phyloP scores from a whole-genome alignment of 1,140 invertebrate genomes.

The Drosophila mojavensis region DNA sequence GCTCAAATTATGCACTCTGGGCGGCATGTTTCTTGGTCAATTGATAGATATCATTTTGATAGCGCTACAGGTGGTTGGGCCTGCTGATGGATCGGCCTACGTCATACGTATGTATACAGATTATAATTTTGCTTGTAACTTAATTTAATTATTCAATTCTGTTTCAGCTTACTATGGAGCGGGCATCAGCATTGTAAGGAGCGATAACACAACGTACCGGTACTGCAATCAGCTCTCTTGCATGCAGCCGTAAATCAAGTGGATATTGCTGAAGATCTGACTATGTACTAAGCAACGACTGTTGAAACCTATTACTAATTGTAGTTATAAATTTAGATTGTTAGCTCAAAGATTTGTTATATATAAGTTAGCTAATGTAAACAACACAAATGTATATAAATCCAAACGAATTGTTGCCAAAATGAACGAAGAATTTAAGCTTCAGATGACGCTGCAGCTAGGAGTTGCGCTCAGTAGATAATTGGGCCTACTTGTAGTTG shows the following conservation, averaged over 20 bases:
- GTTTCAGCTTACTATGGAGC: constrained; percentile 95
- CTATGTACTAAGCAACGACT: constrained; percentile 66
- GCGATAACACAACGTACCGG: constrained; percentile 94
- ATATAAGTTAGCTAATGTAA: constrained; percentile 31
- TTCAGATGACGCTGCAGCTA: no score
- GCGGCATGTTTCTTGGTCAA: constrained; percentile 98
- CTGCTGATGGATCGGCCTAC: constrained; percentile 98
- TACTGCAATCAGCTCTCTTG: constrained; percentile 84
- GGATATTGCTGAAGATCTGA: constrained; percentile 43
- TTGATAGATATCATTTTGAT: constrained; percentile 97
- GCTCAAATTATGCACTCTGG: constrained; percentile 97
- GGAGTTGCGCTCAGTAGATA: constrained; percentile 21
- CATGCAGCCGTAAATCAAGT: constrained; percentile 87
- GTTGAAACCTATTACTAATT: constrained; percentile 27
- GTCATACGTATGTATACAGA: constrained; percentile 65
- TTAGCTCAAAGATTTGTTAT: constrained; percentile 73
- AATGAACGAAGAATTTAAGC: constrained; percentile 60
- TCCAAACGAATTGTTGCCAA: constrained; percentile 75
- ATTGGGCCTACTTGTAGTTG: constrained; percentile 68
- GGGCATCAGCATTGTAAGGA: constrained; percentile 90
- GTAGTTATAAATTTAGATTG: constrained; percentile 58
- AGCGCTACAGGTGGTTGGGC: constrained; percentile 94
- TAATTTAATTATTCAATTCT: not conserved
- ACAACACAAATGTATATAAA: constrained; percentile 34
- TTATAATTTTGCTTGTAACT: no score